These are phyloP conservation scores for Solea senegalensis DNA, from an alignment of 2,113 vertebrate genomes.

Conservation along the genomic window DNA sequence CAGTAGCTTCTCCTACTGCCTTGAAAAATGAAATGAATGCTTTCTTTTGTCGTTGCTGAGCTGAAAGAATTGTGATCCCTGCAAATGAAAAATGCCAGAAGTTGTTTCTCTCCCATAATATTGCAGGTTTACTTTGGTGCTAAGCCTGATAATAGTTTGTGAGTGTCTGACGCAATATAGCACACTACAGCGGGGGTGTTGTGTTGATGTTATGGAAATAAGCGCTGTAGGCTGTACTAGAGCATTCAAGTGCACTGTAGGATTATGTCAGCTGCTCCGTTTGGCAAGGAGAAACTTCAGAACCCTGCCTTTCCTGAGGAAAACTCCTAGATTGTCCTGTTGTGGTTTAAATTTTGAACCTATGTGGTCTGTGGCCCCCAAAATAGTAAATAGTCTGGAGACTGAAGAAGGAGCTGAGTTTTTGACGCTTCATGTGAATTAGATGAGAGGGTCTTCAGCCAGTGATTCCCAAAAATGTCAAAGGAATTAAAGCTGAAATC, in stretches of 20 bases:
- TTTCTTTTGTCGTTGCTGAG: background rate
- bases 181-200: slow-evolving; percentile 61
- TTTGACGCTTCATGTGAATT: too few relatives aligned
- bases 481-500: background rate
- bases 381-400: too few relatives aligned
- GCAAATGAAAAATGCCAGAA: background rate
- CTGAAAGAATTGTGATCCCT: background rate
- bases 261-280: slow-evolving; percentile 61
- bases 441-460: too few relatives aligned
- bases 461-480: too few relatives aligned
- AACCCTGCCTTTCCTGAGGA: slow-evolving; percentile 7
- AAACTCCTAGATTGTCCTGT: background rate
- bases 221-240: slow-evolving; percentile 62
- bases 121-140: slow-evolving; percentile 31
- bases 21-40: background rate
- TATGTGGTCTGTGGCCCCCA: too few relatives aligned
- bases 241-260: slow-evolving; percentile 67
- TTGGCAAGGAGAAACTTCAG: slow-evolving; percentile 15
- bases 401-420: too few relatives aligned
- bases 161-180: slow-evolving; percentile 53
- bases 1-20: background rate
- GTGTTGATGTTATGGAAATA: slow-evolving; percentile 70
- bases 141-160: slow-evolving; percentile 43
- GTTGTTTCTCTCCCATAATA: slow-evolving; percentile 4
- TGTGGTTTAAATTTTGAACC: too few relatives aligned